Evolutionary conservation across 2,113 vertebrate species (phyloP), one percentile per base, ranked within the genome.

Genomic region (Cisticola juncidis): DNA sequence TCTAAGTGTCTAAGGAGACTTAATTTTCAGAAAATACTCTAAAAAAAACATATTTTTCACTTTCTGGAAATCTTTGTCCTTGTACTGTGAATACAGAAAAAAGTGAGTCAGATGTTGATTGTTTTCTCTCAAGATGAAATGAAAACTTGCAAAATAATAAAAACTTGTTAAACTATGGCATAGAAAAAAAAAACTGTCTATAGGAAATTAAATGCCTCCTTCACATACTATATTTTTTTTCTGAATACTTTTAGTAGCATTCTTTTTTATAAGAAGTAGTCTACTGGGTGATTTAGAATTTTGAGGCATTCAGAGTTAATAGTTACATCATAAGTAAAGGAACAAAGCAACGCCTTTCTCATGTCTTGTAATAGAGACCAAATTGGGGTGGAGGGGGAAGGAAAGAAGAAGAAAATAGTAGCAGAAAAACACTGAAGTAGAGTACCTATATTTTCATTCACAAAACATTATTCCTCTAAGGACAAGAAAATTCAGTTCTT

Each of bases 351-450:
- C 0, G 3, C 9, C 6, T 79, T 81, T 54, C 35, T 54, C 9
- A 42, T 58, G 80, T 62, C 33, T 35, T 90, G 8, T 29, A 74
- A 78, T 35, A 73, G 38, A 74, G 5, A 70, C 5, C 2, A 42
- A 48, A 54, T 7, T 20, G 6, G 10, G 12, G 9, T 2, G 3
- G 11, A 9, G 6, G 9, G 11, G 2, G 6, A 8, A 8, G 13
- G 11, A 26, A 5, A 14, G 14, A 58, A 58, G 26, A 2, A 16
- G 7, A 14, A 69, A 68, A 69, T 23, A 22, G 38, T 62, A 33
- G 14, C 7, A 78, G 47, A 73, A 90, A 70, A 81, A 11, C 17
- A 40, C 22, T 36, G 22, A 87, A 58, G 31, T 26, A 57, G 13
- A 85, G 21, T 11, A 66, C 15, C 6, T 56, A 3, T 61, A 65